phyloP scores from a whole-genome alignment of 2,113 vertebrate species.

The Scalopus aquaticus region DNA sequence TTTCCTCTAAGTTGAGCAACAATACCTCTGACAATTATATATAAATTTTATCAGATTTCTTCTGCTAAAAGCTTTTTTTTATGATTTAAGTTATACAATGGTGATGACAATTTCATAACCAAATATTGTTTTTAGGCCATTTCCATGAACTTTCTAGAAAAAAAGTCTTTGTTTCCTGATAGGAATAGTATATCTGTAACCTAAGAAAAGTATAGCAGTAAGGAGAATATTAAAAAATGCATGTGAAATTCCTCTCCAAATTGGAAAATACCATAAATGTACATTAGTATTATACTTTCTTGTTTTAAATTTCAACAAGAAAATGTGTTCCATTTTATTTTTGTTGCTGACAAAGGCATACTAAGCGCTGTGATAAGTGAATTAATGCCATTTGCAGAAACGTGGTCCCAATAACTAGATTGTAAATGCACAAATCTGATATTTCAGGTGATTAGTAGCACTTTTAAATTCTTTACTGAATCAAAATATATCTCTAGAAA shows the following conservation, averaged over 20 bases:
- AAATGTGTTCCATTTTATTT: neutral
- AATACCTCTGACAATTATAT: neutral
- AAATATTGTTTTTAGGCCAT: neutral
- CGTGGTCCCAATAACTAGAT: neutral
- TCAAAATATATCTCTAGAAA: neutral
- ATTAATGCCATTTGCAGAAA: neutral
- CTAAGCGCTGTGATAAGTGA: neutral
- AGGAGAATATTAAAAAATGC: neutral
- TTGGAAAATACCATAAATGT: neutral
- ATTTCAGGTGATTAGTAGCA: neutral
- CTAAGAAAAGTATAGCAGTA: neutral
- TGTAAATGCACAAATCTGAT: neutral
- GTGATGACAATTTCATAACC: neutral
- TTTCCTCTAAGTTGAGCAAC: neutral
- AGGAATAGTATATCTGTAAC: neutral
- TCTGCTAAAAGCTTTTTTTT: neutral
- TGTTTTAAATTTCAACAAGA: neutral
- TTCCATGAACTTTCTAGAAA: neutral
- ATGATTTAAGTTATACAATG: neutral
- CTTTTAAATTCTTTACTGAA: neutral
- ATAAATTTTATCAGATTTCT: neutral
- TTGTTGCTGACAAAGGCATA: neutral
- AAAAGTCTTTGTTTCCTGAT: neutral
- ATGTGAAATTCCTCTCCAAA: neutral
- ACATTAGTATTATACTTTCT: neutral